Evolutionary conservation across 2,888 invertebrate genomes (phyloP).

Genomic region (Lobophora halterata): DNA sequence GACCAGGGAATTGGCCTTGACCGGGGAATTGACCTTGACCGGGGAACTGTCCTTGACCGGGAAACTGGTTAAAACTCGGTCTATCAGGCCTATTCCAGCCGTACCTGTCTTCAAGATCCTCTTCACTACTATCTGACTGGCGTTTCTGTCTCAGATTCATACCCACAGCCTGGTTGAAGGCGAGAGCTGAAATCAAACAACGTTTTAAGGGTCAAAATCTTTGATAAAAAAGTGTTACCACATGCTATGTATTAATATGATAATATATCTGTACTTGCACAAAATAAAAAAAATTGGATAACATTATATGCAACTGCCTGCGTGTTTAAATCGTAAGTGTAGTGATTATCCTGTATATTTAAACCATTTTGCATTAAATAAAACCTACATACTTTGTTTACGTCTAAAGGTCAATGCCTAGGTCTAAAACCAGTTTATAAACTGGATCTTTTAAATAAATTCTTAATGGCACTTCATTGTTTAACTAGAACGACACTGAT

Average conservation of each 20-base stretch:
- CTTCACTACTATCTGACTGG: constrained; percentile 36
- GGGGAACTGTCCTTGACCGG: constrained; percentile 16
- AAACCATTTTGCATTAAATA: too few relatives aligned
- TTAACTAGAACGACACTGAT: too few relatives aligned
- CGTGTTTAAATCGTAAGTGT: too few relatives aligned
- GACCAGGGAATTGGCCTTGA: constrained; percentile 12
- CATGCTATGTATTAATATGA: too few relatives aligned
- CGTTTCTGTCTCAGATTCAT: constrained; percentile 44
- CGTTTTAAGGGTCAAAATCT: too few relatives aligned
- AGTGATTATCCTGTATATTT: too few relatives aligned
- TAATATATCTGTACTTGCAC: too few relatives aligned
- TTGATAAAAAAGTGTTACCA: too few relatives aligned
- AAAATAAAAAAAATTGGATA: too few relatives aligned
- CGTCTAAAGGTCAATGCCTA: neutral
- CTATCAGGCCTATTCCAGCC: constrained; percentile 35
- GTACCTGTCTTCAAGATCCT: constrained; percentile 57
- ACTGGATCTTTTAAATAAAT: too few relatives aligned
- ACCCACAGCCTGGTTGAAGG: constrained; percentile 38
- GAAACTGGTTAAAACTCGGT: constrained; percentile 15
- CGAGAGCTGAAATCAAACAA: constrained; percentile 41
- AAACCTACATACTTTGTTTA: neutral
- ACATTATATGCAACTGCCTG: too few relatives aligned
- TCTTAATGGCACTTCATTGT: too few relatives aligned
- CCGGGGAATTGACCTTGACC: constrained; percentile 15
- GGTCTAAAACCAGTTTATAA: neutral